Evolutionary conservation across 2,888 invertebrate species (phyloP).

Genomic region (Oegoconia quadripuncta): DNA sequence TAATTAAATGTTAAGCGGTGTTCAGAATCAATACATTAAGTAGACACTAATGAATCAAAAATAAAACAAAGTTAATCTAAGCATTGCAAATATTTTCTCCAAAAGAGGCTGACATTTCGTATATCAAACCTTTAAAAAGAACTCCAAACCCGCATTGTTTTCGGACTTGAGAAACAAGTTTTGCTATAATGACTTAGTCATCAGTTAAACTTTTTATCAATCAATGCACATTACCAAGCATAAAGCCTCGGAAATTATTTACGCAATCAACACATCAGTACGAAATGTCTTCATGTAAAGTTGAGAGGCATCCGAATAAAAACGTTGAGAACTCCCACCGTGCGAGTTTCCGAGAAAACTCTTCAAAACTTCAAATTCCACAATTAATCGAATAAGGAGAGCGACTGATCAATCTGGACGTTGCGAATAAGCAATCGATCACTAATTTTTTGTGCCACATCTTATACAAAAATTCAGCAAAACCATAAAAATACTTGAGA

Average conservation of each 20-base stretch:
- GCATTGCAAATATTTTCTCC: no score
- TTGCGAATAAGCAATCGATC: constrained; percentile 39
- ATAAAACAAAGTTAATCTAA: no score
- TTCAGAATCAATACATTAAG: no score
- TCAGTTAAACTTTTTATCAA: not conserved
- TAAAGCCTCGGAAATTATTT: constrained; percentile 36
- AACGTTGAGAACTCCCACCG: constrained; percentile 62
- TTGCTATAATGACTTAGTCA: not conserved
- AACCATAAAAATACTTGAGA: not conserved
- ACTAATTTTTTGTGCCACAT: constrained; percentile 9
- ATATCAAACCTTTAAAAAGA: no score
- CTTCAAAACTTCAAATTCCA: constrained; percentile 58
- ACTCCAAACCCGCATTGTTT: no score
- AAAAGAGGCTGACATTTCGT: no score
- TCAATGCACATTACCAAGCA: not conserved
- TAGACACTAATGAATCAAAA: no score
- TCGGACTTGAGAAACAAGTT: no score
- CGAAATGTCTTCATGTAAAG: constrained; percentile 64
- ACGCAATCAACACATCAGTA: constrained; percentile 53
- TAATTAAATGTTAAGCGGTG: no score
- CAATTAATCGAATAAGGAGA: constrained; percentile 58
- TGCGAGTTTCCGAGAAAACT: constrained; percentile 64
- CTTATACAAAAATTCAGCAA: not conserved
- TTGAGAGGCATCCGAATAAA: constrained; percentile 41
- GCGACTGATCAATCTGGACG: constrained; percentile 42